phyloP scores from a whole-genome alignment of 2,797 vertebrate species.

The Phaenicophaeus curvirostris region DNA sequence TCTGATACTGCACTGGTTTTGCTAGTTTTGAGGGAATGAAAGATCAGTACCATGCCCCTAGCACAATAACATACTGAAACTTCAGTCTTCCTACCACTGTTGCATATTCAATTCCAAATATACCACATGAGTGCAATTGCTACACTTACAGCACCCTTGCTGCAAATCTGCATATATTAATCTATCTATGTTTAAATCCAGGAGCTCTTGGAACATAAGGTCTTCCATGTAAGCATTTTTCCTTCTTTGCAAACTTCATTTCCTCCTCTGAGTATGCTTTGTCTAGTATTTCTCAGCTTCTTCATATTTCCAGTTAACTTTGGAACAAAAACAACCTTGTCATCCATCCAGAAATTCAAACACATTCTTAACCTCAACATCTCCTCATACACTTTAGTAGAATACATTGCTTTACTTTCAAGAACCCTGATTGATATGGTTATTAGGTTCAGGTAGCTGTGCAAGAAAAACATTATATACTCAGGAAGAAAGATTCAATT shows the following conservation, averaged over 20 bases:
- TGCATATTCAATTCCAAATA: background rate
- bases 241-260: conserved; percentile 19
- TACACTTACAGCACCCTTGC: background rate
- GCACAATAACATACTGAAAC: background rate
- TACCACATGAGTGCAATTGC: background rate
- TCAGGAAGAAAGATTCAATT: conserved; percentile 51
- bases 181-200: background rate
- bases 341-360: conserved; percentile 56
- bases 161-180: conserved; percentile 5
- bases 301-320: conserved; percentile 41
- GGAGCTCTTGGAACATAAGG: conserved; percentile 17
- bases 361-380: conserved; percentile 59
- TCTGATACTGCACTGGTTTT: background rate
- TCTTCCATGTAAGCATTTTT: conserved; percentile 25
- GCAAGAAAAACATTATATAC: conserved; percentile 54
- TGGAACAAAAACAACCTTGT: conserved; percentile 57
- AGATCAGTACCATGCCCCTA: background rate
- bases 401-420: conserved; percentile 59
- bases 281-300: conserved; percentile 15
- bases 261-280: conserved; percentile 30
- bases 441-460: conserved; percentile 66
- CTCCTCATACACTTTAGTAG: conserved; percentile 46
- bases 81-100: background rate
- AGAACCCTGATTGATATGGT: conserved; percentile 67
- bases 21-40: background rate